Evolutionary conservation across 2,113 vertebrate genomes (phyloP).

Genomic region (Cryptotis parvus): DNA sequence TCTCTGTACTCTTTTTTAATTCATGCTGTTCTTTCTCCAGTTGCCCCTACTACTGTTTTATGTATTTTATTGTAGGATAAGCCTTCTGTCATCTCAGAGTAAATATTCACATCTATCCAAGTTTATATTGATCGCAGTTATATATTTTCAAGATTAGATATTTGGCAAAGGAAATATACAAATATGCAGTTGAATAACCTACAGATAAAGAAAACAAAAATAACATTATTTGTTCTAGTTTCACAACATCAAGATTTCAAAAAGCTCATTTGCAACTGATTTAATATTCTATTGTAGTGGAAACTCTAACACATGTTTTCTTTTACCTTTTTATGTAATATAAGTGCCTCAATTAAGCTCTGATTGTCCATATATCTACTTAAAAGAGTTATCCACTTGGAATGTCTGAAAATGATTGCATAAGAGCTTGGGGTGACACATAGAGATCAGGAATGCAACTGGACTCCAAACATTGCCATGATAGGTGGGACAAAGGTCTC

Average conservation of each 20-base stretch:
- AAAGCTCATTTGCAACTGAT: not conserved
- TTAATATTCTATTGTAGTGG: not conserved
- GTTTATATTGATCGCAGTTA: not conserved
- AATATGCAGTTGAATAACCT: not conserved
- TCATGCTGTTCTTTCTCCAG: not conserved
- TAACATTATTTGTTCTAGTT: conserved; percentile 28
- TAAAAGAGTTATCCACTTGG: not conserved
- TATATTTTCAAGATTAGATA: not conserved
- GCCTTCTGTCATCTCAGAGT: not conserved
- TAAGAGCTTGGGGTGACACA: no score
- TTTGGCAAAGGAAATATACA: not conserved
- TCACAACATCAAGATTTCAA: not conserved
- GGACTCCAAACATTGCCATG: no score
- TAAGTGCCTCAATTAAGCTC: not conserved
- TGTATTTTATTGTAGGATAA: not conserved
- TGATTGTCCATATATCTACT: not conserved
- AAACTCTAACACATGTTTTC: not conserved
- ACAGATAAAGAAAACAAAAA: not conserved
- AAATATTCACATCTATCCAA: not conserved
- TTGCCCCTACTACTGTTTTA: not conserved
- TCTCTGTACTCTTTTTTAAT: not conserved
- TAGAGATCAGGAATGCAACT: no score
- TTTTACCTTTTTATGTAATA: not conserved
- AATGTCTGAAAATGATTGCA: not conserved
- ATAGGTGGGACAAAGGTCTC: no score